Percentiles rank a stretch among this genome's conserved stretches.
phyloP scores from a whole-genome alignment of 2,797 vertebrate genomes.

The Tapirus indicus region DNA sequence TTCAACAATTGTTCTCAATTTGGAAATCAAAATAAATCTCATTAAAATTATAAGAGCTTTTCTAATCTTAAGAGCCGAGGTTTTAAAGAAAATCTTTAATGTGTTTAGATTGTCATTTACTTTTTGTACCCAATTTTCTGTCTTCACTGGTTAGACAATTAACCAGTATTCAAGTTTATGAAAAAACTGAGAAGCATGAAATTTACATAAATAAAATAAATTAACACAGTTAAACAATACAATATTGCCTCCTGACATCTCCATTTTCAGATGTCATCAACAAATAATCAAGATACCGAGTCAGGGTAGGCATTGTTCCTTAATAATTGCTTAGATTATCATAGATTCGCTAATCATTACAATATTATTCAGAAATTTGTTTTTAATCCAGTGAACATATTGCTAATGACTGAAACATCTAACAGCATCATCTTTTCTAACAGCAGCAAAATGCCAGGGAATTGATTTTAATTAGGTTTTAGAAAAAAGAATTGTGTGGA shows the following conservation, averaged over 20 bases:
- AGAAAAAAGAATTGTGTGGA: slow-evolving; percentile 77
- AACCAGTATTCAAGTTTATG: slow-evolving; percentile 77
- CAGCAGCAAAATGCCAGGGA: slow-evolving; percentile 84
- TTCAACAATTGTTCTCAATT: slow-evolving; percentile 72
- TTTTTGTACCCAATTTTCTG: slow-evolving; percentile 67
- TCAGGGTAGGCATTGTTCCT: slow-evolving; percentile 78
- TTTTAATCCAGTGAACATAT: slow-evolving; percentile 87
- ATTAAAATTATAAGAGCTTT: slow-evolving; percentile 76
- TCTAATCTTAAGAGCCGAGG: slow-evolving; percentile 67
- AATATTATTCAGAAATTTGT: slow-evolving; percentile 86
- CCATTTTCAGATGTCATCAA: slow-evolving; percentile 80
- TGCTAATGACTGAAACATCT: slow-evolving; percentile 87
- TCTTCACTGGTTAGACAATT: slow-evolving; percentile 77
- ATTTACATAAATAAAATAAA: slow-evolving; percentile 83
- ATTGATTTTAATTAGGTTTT: slow-evolving; percentile 89
- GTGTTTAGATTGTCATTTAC: slow-evolving; percentile 79
- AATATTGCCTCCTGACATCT: slow-evolving; percentile 75
- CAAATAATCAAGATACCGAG: slow-evolving; percentile 82
- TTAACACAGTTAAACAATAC: slow-evolving; percentile 70
- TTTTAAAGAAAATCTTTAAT: slow-evolving; percentile 74
- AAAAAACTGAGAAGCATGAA: slow-evolving; percentile 76
- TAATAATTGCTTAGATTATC: slow-evolving; percentile 83
- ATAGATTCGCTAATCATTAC: slow-evolving; percentile 82
- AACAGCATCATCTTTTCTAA: slow-evolving; percentile 84
- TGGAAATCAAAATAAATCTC: slow-evolving; percentile 79